phyloP scores from a whole-genome alignment of 1,140 invertebrate genomes.

The Epicauta chinensis region DNA sequence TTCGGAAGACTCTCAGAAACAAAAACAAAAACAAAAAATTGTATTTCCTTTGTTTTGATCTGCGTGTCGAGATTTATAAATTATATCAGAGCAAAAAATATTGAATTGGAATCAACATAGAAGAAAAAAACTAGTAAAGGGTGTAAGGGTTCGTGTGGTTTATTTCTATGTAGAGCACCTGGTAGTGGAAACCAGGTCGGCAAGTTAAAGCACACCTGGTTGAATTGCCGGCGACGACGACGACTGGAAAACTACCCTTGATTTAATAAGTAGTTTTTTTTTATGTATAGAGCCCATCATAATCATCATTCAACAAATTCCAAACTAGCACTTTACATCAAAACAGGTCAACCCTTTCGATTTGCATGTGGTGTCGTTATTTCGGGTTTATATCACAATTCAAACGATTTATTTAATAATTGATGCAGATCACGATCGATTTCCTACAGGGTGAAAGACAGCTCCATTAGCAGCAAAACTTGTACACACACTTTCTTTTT shows the following conservation, averaged over 20 bases:
- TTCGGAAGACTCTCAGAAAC: no score
- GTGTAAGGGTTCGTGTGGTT: slow-evolving; percentile 21
- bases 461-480: slow-evolving; percentile 5
- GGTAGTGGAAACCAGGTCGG: slow-evolving; percentile 21
- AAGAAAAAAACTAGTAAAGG: slow-evolving; percentile 7
- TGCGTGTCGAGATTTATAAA: slow-evolving; percentile 18
- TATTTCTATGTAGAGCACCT: slow-evolving; percentile 22
- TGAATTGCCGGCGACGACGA: slow-evolving; percentile 8
- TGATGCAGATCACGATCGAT: slow-evolving; percentile 13
- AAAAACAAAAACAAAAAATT: no score
- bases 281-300: neutral
- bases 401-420: neutral
- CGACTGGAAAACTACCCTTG: slow-evolving; percentile 13
- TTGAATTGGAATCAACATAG: no score
- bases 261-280: slow-evolving; percentile 24
- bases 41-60: slow-evolving; percentile 18
- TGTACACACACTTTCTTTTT: no score
- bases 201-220: slow-evolving; percentile 24
- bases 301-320: no score
- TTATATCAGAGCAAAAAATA: slow-evolving; percentile 19
- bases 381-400: no score
- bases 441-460: slow-evolving; percentile 8
- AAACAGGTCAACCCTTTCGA: no score
- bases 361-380: no score
- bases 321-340: no score